phyloP scores from a whole-genome alignment of 2,113 vertebrate species.

The Amblyopsis rosae region DNA sequence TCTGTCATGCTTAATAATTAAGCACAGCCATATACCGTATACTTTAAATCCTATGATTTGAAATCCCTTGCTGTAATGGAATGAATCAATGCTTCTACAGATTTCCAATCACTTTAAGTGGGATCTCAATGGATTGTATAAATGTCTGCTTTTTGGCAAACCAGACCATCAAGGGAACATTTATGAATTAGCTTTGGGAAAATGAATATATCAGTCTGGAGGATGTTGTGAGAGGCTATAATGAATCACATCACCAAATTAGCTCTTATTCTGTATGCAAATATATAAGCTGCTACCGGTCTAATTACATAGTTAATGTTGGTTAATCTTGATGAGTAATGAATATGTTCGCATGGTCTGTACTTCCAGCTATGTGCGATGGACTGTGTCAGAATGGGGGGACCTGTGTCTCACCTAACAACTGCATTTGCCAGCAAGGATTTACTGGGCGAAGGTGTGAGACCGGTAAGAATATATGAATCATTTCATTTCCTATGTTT shows the following conservation, averaged over 20 bases:
- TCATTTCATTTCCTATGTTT: neutral
- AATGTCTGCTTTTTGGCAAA: slow-evolving; percentile 47
- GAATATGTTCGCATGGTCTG: slow-evolving; percentile 45
- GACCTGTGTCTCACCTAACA: slow-evolving; percentile 89
- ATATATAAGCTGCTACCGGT: slow-evolving; percentile 63
- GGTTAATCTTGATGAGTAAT: slow-evolving; percentile 67
- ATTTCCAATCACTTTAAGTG: slow-evolving; percentile 3
- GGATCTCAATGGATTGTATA: slow-evolving; percentile 7
- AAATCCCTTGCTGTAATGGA: slow-evolving; percentile 31
- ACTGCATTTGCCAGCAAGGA: slow-evolving; percentile 92
- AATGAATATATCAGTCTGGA: slow-evolving; percentile 59
- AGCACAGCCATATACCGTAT: slow-evolving; percentile 1
- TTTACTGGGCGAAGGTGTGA: slow-evolving; percentile 95
- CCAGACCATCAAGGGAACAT: slow-evolving; percentile 46
- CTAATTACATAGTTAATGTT: slow-evolving; percentile 68
- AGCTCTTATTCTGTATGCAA: slow-evolving; percentile 68
- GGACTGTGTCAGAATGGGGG: slow-evolving; percentile 94
- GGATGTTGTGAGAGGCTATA: slow-evolving; percentile 51
- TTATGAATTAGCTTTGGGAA: slow-evolving; percentile 58
- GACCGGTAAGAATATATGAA: slow-evolving; percentile 81
- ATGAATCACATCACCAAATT: slow-evolving; percentile 70
- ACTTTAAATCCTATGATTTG: slow-evolving; percentile 39
- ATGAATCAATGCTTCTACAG: neutral
- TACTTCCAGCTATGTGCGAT: slow-evolving; percentile 90
- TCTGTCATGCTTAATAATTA: too few species aligned